Evolutionary conservation across 2,888 invertebrate species (phyloP).

Genomic region (Ferrisia virgata): DNA sequence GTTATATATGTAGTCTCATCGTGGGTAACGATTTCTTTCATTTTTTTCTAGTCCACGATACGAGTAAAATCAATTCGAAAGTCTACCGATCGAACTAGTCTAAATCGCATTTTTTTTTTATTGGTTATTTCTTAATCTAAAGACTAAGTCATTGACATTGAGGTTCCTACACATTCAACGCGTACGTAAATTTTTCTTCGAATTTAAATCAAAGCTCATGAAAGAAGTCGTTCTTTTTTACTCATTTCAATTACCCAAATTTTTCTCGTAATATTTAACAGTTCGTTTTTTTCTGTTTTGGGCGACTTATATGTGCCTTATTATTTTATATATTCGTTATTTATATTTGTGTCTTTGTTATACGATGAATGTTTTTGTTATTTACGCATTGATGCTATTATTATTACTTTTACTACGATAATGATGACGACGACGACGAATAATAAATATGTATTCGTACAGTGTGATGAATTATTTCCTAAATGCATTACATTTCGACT

Average conservation of each 20-base stretch:
- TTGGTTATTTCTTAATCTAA: background rate
- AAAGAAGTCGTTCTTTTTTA: background rate
- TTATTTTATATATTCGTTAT: slow-evolving; percentile 9
- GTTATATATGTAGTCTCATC: background rate
- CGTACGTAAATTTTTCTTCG: too few species aligned
- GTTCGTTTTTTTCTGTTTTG: background rate
- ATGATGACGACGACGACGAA: background rate
- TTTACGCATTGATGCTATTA: background rate
- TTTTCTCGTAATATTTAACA: background rate
- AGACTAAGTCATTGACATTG: background rate
- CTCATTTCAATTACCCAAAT: background rate
- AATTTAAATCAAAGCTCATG: background rate
- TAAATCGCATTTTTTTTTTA: background rate
- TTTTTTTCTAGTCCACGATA: background rate
- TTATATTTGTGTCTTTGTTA: background rate
- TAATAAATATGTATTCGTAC: background rate
- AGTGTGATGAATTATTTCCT: background rate
- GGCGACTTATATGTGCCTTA: slow-evolving; percentile 11
- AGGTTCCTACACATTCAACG: background rate
- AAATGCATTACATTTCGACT: background rate
- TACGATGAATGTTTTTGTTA: background rate
- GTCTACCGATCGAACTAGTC: background rate
- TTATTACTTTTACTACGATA: background rate
- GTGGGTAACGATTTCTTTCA: background rate
- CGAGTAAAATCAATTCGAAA: too few species aligned